Evolutionary conservation across 2,888 invertebrate genomes (phyloP).

Genomic region (Ectropis crepuscularia): DNA sequence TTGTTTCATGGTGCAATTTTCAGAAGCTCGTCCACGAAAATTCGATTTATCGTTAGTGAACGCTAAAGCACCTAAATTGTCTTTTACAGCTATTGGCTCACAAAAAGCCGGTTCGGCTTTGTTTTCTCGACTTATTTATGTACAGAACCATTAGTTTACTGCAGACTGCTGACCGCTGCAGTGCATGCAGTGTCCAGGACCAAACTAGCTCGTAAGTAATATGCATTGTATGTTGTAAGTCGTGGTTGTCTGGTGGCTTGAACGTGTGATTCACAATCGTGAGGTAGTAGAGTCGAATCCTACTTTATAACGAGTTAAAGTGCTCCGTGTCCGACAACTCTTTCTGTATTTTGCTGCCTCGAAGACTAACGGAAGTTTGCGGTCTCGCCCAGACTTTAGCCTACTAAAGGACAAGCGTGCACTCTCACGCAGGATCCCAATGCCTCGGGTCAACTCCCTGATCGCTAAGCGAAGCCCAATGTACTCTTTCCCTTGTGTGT

Average conservation of each 20-base stretch:
- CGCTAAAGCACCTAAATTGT: constrained; percentile 17
- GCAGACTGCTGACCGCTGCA: constrained; percentile 14
- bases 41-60: constrained; percentile 3
- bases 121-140: constrained; percentile 28
- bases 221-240: constrained; percentile 5
- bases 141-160: constrained; percentile 24
- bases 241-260: neutral
- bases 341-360: too few relatives aligned
- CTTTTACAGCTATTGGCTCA: constrained; percentile 24
- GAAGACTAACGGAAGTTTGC: too few relatives aligned
- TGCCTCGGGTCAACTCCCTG: too few relatives aligned
- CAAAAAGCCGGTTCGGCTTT: constrained; percentile 24
- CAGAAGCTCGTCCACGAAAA: neutral
- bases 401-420: too few relatives aligned
- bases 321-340: too few relatives aligned
- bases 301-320: too few relatives aligned
- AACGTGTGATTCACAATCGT: neutral
- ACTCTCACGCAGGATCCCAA: too few relatives aligned
- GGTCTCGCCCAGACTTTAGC: too few relatives aligned
- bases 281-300: neutral
- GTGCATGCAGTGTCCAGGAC: constrained; percentile 11
- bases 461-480: too few relatives aligned
- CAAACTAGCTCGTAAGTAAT: neutral
- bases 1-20: too few relatives aligned
- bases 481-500: too few relatives aligned